phyloP scores from a whole-genome alignment of 64 coral and sea anemone species.

The Porites lutea region DNA sequence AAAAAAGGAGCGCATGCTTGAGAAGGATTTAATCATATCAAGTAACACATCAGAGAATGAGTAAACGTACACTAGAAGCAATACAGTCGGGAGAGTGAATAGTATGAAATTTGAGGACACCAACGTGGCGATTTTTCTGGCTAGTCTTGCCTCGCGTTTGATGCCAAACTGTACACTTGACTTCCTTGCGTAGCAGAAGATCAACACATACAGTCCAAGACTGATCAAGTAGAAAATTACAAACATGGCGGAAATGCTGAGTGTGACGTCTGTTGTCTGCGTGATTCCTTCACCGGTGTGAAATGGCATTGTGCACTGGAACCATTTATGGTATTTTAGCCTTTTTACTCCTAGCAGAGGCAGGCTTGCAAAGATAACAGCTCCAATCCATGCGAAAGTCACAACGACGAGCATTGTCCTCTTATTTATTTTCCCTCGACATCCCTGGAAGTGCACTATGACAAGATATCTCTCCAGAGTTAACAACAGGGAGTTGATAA shows the following conservation, averaged over 20 bases:
- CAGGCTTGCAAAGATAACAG: constrained; percentile 36
- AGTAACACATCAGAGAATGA: constrained; percentile 32
- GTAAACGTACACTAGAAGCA: constrained; percentile 61
- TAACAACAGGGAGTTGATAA: constrained; percentile 65
- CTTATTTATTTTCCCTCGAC: constrained; percentile 39
- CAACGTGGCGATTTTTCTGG: constrained; percentile 35
- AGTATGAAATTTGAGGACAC: constrained; percentile 60
- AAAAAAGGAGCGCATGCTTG: constrained; percentile 40
- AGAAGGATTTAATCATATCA: constrained; percentile 11
- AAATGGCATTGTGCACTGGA: constrained; percentile 80
- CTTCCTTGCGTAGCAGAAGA: constrained; percentile 31
- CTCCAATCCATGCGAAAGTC: constrained; percentile 34
- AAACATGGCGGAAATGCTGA: constrained; percentile 6
- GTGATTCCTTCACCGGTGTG: background rate
- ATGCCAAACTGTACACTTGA: constrained; percentile 33
- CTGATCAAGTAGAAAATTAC: constrained; percentile 17
- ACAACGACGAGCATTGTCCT: constrained; percentile 37
- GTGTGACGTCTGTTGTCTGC: constrained; percentile 18
- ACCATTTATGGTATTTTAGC: constrained; percentile 73
- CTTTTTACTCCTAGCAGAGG: constrained; percentile 67
- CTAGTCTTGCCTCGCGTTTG: constrained; percentile 60
- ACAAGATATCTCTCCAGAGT: constrained; percentile 85
- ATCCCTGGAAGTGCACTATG: constrained; percentile 62
- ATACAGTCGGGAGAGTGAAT: constrained; percentile 59
- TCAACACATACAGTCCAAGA: constrained; percentile 49